phyloP scores from a whole-genome alignment of 2,888 invertebrate genomes.

The Trichogramma dendrolimi region DNA sequence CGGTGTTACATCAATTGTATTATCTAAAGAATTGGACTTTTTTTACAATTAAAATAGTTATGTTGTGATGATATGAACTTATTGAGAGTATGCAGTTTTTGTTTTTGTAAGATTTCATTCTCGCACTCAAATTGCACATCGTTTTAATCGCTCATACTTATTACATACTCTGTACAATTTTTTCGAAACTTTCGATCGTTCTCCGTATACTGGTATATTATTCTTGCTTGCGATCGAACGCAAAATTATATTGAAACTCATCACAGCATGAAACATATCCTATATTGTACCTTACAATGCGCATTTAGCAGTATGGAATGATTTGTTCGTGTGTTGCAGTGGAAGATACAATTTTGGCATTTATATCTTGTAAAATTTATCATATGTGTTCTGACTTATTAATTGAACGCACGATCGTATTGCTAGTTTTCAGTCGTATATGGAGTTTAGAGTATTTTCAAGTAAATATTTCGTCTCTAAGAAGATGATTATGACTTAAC shows the following conservation, averaged over 20 bases:
- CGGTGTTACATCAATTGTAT: neutral
- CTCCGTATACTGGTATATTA: conserved; percentile 6
- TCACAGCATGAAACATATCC: conserved; percentile 26
- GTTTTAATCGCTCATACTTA: neutral
- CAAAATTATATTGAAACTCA: conserved; percentile 18
- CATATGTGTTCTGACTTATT: no score
- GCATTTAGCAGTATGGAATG: conserved; percentile 29
- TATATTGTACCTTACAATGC: neutral
- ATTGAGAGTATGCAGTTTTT: no score
- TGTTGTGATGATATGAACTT: neutral
- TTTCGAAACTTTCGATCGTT: conserved; percentile 12
- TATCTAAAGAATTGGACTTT: neutral
- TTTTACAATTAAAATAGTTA: neutral
- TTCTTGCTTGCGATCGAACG: conserved; percentile 16
- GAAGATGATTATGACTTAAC: no score
- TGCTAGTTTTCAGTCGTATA: no score
- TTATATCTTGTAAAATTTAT: neutral
- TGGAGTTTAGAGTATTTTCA: no score
- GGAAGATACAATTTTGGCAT: conserved; percentile 19
- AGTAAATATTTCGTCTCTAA: no score
- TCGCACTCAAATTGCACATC: neutral
- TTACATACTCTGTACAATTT: conserved; percentile 8
- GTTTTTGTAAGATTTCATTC: conserved; percentile 9
- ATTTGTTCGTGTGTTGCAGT: conserved; percentile 21
- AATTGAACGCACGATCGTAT: no score